A percentile compares a stretch with the other conserved stretches of the same genome.
These are phyloP conservation scores for Lysiphlebus fabarum DNA, from an alignment of 1,140 invertebrate species.

Conservation along the genomic window DNA sequence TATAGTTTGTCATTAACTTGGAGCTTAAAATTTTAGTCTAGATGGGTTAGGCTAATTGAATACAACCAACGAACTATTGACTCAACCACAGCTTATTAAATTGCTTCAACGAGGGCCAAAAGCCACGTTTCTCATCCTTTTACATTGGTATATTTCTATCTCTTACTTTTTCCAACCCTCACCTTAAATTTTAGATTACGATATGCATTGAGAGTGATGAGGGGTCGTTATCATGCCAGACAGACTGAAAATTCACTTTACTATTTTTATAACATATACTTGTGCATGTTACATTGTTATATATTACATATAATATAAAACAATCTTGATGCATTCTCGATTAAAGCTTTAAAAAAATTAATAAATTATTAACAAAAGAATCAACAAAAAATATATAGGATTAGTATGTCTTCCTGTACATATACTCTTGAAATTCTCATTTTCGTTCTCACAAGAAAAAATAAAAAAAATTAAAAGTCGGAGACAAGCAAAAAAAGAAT, in stretches of 20 bases:
- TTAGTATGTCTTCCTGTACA: no score
- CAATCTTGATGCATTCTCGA: no score
- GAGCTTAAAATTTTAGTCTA: conserved; percentile 7
- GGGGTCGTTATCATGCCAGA: neutral
- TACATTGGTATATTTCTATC: neutral
- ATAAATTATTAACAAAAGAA: no score
- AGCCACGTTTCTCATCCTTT: neutral
- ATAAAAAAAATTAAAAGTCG: no score
- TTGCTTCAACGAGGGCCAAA: conserved; percentile 13
- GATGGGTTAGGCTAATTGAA: conserved; percentile 19
- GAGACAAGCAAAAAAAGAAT: neutral
- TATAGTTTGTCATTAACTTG: neutral
- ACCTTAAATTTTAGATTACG: conserved; percentile 6
- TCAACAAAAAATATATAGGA: no score
- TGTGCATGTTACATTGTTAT: no score
- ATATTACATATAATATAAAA: no score
- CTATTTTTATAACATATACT: no score
- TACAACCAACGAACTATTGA: conserved; percentile 26
- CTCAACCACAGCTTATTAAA: conserved; percentile 19
- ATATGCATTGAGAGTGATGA: conserved; percentile 4
- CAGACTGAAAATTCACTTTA: no score
- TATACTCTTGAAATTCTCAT: no score
- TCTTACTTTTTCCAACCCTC: neutral
- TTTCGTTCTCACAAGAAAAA: no score
- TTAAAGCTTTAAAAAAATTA: no score